A percentile compares a stretch with the other conserved stretches of the same genome.
These are phyloP conservation scores for Ceramica pisi DNA, from an alignment of 2,888 invertebrate species.

Conservation along the genomic window DNA sequence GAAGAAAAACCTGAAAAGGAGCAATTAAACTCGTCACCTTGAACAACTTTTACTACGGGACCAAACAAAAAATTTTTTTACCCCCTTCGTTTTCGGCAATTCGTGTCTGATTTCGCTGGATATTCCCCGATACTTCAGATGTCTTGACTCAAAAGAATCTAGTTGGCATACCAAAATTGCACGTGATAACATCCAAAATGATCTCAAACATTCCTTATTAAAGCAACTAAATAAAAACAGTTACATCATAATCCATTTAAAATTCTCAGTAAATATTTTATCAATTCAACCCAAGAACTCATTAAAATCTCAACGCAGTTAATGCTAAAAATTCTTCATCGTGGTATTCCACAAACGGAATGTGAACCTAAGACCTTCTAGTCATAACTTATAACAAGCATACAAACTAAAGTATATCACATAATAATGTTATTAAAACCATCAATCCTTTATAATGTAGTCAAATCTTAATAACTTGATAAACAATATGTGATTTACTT, in stretches of 20 bases:
- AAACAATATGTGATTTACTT: conserved; percentile 56
- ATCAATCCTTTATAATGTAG: conserved; percentile 50
- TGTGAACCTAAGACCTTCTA: conserved; percentile 28
- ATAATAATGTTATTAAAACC: conserved; percentile 44
- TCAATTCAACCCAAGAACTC: not conserved
- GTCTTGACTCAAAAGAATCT: not conserved
- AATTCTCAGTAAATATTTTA: conserved; percentile 3
- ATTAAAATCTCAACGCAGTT: conserved; percentile 3
- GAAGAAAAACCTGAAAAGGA: too few relatives aligned
- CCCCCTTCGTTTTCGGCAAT: too few relatives aligned
- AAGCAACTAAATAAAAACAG: not conserved
- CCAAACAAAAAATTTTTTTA: too few relatives aligned
- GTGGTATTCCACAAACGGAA: conserved; percentile 23
- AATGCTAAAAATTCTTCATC: conserved; percentile 26
- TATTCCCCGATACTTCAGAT: not conserved
- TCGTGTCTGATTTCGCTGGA: too few relatives aligned
- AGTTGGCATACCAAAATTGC: not conserved
- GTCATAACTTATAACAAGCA: conserved; percentile 33
- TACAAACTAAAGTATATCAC: conserved; percentile 40
- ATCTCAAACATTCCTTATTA: not conserved
- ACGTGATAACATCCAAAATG: not conserved
- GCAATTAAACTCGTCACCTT: too few relatives aligned
- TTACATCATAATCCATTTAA: not conserved
- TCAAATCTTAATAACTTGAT: conserved; percentile 47
- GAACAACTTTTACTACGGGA: too few relatives aligned